A percentile compares a stretch with the other conserved stretches of the same genome.
phyloP scores from a whole-genome alignment of 2,113 vertebrate species.

The Motacilla alba region DNA sequence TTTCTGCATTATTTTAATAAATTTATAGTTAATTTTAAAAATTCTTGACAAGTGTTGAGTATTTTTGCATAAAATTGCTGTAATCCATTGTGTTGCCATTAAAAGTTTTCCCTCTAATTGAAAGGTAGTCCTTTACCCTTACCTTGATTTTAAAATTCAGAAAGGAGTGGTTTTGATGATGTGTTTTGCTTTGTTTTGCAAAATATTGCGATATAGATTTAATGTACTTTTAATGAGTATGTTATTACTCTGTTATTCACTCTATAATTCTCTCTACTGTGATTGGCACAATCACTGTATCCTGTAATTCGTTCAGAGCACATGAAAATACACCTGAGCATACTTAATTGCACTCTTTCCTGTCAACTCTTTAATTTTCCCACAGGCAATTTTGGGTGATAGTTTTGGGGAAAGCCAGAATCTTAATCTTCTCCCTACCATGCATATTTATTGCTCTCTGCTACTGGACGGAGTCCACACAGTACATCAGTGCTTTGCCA shows the following conservation, averaged over 20 bases:
- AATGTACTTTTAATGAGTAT: background rate
- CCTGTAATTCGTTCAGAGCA: background rate
- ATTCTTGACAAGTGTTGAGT: background rate
- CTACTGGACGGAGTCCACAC: background rate
- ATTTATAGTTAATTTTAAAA: background rate
- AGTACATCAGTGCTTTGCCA: background rate
- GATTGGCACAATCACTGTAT: background rate
- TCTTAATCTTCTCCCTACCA: background rate
- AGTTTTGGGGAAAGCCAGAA: background rate
- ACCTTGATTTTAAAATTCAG: background rate
- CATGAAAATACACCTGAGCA: background rate
- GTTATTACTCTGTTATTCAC: background rate
- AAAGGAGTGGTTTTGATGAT: background rate
- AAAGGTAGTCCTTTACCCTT: background rate
- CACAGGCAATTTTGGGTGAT: background rate
- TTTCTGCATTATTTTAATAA: background rate
- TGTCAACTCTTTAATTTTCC: constrained; percentile 1
- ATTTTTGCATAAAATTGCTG: constrained; percentile 3
- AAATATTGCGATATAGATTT: background rate
- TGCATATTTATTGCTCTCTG: background rate
- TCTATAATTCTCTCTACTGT: background rate
- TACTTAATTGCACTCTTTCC: constrained; percentile 11
- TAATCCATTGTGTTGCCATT: background rate
- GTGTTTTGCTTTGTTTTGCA: background rate
- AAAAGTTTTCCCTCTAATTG: background rate